Conservation (phyloP, 1,140 invertebrate species). For the Zaprionus ornatus region DNA sequence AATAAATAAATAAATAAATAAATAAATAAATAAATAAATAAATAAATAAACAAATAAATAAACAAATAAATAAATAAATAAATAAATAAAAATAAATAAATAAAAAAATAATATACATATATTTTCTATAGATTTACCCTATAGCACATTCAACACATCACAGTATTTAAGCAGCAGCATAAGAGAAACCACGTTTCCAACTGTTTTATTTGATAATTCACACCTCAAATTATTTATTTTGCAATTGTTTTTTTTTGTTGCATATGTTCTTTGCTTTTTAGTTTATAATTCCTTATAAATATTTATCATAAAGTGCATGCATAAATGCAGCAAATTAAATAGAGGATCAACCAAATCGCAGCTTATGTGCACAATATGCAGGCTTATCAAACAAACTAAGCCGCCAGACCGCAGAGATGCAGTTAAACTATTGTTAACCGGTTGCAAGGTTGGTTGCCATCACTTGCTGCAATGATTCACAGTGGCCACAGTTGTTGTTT, state of each 20-base stretch:
- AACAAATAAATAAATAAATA: no score
- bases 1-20: no score
- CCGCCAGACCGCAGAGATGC: constrained; percentile 24
- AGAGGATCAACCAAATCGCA: background rate
- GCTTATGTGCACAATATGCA: background rate
- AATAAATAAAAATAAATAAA: no score
- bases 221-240: background rate
- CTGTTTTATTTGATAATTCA: background rate
- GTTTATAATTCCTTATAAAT: background rate
- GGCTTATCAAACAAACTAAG: constrained; percentile 11
- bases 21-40: no score
- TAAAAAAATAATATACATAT: no score
- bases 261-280: background rate
- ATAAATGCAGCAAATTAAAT: background rate
- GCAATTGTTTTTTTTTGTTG: background rate
- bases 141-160: no score
- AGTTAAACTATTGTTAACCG: constrained; percentile 21
- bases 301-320: background rate
- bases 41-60: no score
- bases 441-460: constrained; percentile 14
- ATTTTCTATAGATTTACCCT: no score
- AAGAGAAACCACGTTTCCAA: background rate
- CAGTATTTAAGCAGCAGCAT: background rate
- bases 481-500: constrained; percentile 21
- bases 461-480: constrained; percentile 29